Evolutionary conservation across 2,888 invertebrate species (phyloP), one percentile per base, ranked within the genome.

Genomic region (Drosophila fulvimacula): DNA sequence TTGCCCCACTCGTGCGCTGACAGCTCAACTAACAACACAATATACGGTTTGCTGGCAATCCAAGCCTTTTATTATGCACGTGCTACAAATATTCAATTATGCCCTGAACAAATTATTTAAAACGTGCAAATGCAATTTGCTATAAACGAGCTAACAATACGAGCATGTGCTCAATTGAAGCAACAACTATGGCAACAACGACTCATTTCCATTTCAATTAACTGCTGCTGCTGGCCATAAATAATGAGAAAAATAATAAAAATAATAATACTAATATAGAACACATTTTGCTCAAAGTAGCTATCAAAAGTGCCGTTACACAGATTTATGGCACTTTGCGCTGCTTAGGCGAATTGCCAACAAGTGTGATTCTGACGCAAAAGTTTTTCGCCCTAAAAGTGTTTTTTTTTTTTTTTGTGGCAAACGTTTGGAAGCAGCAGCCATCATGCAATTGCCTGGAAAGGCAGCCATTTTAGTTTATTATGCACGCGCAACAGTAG

Each of bases 181-280:
- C 49, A 58, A n/a, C 39, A 44, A 17, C 62, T 48, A 21, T 34
- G 21, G 21, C 48, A 53, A 13, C 49, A 41, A 13, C 52, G 11
- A 60, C 79, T 78, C 70, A 74, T 61, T 87, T 78, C 74, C 58
- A 70, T 78, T 86, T 84, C 79, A 81, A 82, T 87, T 84, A 84
- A 59, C 73, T 69, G 68, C 69, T 39, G 36, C 55, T 46, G 15
- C 11, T 24, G 49, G 21, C 59, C 55, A 74, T 79, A 74, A 79
- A 76, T 63, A 46, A 44, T 9, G 21, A 44, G 24, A 34, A 34
- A 53, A 17, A 53, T 19, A 41, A 41, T 41, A 41, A 34, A 4
- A 11, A 21, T 42, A 55, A 32, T 30, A 42, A 19, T 30, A 27
- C 42, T 24, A 49, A 48, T 27, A 52, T 32, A 44, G 44, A 53